These are phyloP conservation scores for Lochmaea crataegi DNA, from an alignment of 2,888 invertebrate genomes.

Conservation along the genomic window DNA sequence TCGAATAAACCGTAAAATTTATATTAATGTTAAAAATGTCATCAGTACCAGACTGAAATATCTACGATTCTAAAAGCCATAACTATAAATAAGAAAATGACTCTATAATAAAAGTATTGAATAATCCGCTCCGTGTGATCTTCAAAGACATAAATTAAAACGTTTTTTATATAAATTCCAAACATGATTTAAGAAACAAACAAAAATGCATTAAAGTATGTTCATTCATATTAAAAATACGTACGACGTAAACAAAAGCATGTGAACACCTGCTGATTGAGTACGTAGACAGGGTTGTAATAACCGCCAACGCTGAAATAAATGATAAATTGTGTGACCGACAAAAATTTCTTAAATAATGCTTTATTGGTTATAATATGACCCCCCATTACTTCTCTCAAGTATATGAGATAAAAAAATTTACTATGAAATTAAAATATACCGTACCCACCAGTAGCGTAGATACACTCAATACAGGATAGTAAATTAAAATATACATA, in stretches of 20 bases:
- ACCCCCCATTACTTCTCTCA: background rate
- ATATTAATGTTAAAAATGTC: background rate
- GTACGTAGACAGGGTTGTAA: background rate
- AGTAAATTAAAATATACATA: too few relatives aligned
- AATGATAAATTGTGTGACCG: background rate
- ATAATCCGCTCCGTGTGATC: background rate
- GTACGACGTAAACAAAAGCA: background rate
- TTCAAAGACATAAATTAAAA: slow-evolving; percentile 2
- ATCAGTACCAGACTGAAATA: background rate
- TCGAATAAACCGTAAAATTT: slow-evolving; percentile 1
- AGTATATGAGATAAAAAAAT: too few relatives aligned
- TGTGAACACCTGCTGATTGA: background rate
- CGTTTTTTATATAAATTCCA: background rate
- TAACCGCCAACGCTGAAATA: background rate
- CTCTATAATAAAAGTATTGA: background rate
- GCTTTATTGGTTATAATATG: background rate
- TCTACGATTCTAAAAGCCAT: slow-evolving; percentile 5
- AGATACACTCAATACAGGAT: too few relatives aligned
- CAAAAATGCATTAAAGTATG: background rate
- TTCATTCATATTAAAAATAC: background rate
- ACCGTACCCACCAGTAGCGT: too few relatives aligned
- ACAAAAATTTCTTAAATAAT: background rate
- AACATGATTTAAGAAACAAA: background rate
- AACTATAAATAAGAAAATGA: slow-evolving; percentile 8
- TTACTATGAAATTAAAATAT: too few relatives aligned